Percentiles rank a stretch among this genome's conserved stretches.
Evolutionary conservation across 2,113 vertebrate genomes (phyloP).

Genomic region (Hypomesus transpacificus): DNA sequence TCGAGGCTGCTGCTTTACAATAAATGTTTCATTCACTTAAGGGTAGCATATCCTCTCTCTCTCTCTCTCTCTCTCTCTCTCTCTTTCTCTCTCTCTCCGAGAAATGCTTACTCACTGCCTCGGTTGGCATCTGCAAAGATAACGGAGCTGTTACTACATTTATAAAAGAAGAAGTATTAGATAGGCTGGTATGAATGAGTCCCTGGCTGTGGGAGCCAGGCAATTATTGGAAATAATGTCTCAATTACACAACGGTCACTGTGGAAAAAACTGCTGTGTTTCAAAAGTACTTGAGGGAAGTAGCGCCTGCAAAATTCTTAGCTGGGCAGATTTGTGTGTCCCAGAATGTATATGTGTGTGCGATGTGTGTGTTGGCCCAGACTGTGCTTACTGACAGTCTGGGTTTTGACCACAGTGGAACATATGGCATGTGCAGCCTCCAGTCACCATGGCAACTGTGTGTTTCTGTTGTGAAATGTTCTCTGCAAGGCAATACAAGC

Average conservation of each 20-base stretch:
- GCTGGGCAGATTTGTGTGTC: background rate
- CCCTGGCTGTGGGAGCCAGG: background rate
- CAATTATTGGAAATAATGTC: background rate
- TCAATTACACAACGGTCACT: background rate
- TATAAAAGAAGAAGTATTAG: slow-evolving; percentile 6
- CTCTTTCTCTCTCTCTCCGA: background rate
- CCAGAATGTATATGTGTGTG: background rate
- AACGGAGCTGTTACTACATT: background rate
- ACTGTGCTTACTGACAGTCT: background rate
- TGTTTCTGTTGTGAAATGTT: slow-evolving; percentile 51
- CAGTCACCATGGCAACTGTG: slow-evolving; percentile 68
- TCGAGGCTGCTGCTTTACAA: too few species aligned
- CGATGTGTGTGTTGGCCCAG: slow-evolving; percentile 6
- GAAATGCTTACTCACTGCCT: background rate
- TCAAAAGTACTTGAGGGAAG: slow-evolving; percentile 18
- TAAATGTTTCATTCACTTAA: too few species aligned
- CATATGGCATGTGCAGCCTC: slow-evolving; percentile 61
- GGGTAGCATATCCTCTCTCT: background rate
- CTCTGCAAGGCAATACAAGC: slow-evolving; percentile 25
- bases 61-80: background rate
- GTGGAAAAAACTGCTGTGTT: background rate
- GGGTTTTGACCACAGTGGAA: slow-evolving; percentile 34
- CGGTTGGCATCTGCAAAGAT: background rate
- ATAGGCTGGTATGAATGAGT: background rate
- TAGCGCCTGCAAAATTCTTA: slow-evolving; percentile 16